A percentile compares a stretch with the other conserved stretches of the same genome.
Evolutionary conservation across 2,888 invertebrate genomes (phyloP).

Genomic region (Ligdia adustata): DNA sequence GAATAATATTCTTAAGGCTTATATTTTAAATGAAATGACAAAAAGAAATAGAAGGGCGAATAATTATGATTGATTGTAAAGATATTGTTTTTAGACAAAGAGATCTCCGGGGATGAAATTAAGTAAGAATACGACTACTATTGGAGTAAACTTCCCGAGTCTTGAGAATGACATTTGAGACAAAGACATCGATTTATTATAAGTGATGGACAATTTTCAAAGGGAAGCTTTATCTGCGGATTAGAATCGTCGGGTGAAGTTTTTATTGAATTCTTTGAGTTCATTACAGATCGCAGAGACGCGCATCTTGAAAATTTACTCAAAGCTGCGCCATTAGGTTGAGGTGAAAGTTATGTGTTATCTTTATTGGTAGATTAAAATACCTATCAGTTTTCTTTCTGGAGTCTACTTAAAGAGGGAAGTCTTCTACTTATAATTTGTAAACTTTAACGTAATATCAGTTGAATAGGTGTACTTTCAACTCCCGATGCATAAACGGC

Average conservation of each 20-base stretch:
- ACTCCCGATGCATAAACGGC: too few species aligned
- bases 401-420: too few species aligned
- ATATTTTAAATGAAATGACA: conserved; percentile 19
- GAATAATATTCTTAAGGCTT: conserved; percentile 8
- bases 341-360: too few species aligned
- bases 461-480: too few species aligned
- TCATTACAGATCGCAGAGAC: conserved; percentile 24
- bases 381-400: too few species aligned
- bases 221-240: conserved; percentile 26
- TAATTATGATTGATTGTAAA: conserved; percentile 28
- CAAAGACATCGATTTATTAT: conserved; percentile 40
- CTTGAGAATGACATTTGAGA: conserved; percentile 35
- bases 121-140: conserved; percentile 20
- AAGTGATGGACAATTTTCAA: conserved; percentile 33
- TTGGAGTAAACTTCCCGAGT: conserved; percentile 26
- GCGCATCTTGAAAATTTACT: too few species aligned
- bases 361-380: too few species aligned
- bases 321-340: too few species aligned
- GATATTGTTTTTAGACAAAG: conserved; percentile 21
- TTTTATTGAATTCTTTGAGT: conserved; percentile 31
- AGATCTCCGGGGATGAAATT: conserved; percentile 19
- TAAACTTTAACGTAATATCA: too few species aligned
- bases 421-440: too few species aligned
- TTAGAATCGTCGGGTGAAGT: conserved; percentile 24
- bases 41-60: conserved; percentile 26